Evolutionary conservation across 2,113 vertebrate species (phyloP), one percentile per base, ranked within the genome.

Genomic region (Thunnus thynnus): DNA sequence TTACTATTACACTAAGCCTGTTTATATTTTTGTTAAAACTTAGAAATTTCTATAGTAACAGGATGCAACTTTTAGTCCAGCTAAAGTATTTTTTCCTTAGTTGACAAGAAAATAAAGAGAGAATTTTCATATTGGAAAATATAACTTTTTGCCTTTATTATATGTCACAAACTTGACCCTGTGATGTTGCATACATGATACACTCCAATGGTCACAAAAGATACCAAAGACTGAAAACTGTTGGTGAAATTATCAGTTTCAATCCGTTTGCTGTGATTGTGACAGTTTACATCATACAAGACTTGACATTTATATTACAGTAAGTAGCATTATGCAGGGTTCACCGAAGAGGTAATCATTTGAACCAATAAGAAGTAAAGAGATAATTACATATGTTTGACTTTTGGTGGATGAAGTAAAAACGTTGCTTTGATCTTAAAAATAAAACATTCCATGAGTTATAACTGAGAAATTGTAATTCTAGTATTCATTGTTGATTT

Each of bases 401-500:
- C 75, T 73, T 84, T 74, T 83, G 13, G 67, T 74, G 18, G 75
- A 78, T 80, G 30, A 62, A 69, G 72, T 58, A 62, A 70, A 90
- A 65, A 55, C 76, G 70, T 60, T 3, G 72, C 81, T 74, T 80
- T 83, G 69, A 87, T 84, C 76, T 84, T 85, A 32, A 61, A 79
- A 76, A 83, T 58, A 25, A 80, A 85, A 82, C 5, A 76, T 78
- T 56, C 51, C 44, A 48, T 61, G 30, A 76, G 22, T 74, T 76
- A 56, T 63, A 76, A 83, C 50, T 22, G 68, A 73, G 60, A 78
- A 64, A 18, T 63, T 51, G 36, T 81, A 84, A 89, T 78, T 80
- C 69, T 66, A 78, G 79, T 54, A 69, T 86, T 89, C 80, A 69
- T 36, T 76, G 78, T 78, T n/a, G 62, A 88, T 89, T 91, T 87